phyloP scores from a whole-genome alignment of 2,797 vertebrate genomes.

The Pterois miles region DNA sequence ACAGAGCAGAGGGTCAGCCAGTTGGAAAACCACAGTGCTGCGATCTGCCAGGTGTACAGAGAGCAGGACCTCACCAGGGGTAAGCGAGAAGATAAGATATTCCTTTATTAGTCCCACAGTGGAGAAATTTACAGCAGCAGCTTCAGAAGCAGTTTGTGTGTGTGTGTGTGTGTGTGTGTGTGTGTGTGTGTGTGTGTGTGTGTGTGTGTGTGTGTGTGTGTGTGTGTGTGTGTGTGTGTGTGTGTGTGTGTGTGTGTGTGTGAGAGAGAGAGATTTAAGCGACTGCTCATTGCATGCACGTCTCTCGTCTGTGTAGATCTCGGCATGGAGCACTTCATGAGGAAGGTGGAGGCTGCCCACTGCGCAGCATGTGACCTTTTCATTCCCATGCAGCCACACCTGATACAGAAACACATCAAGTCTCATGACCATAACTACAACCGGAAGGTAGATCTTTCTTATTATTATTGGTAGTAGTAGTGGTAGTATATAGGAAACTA shows the following conservation, averaged over 20 bases:
- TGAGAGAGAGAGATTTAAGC: not conserved
- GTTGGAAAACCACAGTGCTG: constrained; percentile 87
- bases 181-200: not conserved
- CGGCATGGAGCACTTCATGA: constrained; percentile 95
- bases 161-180: not conserved
- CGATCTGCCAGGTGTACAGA: constrained; percentile 92
- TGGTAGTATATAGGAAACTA: too few relatives aligned
- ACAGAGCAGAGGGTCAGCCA: constrained; percentile 87
- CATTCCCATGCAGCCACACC: constrained; percentile 92
- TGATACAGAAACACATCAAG: constrained; percentile 93
- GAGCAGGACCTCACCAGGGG: constrained; percentile 93
- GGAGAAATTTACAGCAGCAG: too few relatives aligned
- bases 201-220: not conserved
- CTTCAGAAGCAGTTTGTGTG: too few relatives aligned
- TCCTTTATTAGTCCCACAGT: too few relatives aligned
- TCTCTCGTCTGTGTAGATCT: constrained; percentile 78
- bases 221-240: not conserved
- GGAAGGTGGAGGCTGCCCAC: constrained; percentile 94
- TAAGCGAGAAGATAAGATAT: too few relatives aligned
- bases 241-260: not conserved
- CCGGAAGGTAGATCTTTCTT: constrained; percentile 83
- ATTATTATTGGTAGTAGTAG: too few relatives aligned
- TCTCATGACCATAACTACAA: constrained; percentile 93
- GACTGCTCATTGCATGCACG: not conserved
- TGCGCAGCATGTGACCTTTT: constrained; percentile 94